Evolutionary conservation across 1,140 invertebrate species (phyloP), one percentile per base, ranked within the genome.

Genomic region (Steinernema feltiae): DNA sequence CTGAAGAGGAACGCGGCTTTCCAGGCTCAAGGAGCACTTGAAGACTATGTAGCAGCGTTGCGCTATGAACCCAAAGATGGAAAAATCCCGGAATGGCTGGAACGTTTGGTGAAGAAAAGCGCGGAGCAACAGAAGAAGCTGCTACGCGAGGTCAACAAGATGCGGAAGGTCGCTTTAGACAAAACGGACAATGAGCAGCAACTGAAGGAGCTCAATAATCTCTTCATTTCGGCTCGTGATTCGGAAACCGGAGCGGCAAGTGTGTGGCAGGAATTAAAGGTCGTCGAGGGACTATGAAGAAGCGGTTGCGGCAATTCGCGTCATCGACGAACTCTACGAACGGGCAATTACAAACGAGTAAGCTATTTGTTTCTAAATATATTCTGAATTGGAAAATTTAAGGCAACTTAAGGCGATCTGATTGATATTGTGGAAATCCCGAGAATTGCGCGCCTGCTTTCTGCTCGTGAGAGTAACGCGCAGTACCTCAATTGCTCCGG

Each of bases 161-260:
- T 90, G 89, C 85, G 89, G 69, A 86, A 89, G 31, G 70, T 88
- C 35, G 82, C 86, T 3, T 88, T 89, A 79, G 82, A 86, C 32
- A 71, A 84, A 18, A 75, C 82, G 17, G 77, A 78, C 32, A 75
- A 71, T 17, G 84, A 87, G 82, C 87, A 82, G 87, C 88, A 82
- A 63, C 24, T 77, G 35, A 77, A 89, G 86, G 95, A 93, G 0
- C 91, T 94, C 84, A 93, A 93, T 80, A 99, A 99, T 88, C 88
- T 99, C 7, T 87, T 98, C 7, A 95, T 98, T 0, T 87, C 98
- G 69, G 90, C 93, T 15, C 91, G 92, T 82, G 95, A 98, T 48
- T 78, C 78, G 87, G 90, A 91, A 79, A 90, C 92, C 29, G 95
- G 94, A 32, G 86, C 87, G 29, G 76, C 79, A 12, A 75, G 81